Conservation (phyloP, 2,797 vertebrate species). For the Cuniculus paca region DNA sequence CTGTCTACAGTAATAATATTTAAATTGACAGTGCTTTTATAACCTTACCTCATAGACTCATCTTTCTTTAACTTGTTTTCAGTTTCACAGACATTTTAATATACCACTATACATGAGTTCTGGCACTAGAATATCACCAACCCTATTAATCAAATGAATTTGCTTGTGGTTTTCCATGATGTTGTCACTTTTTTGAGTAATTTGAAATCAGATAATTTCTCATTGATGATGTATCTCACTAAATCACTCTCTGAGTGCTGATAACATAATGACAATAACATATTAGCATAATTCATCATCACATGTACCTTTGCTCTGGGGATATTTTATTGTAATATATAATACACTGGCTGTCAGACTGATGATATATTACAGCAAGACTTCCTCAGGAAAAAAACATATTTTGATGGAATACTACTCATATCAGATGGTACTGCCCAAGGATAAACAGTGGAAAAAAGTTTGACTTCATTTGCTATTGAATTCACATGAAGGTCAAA, state of each 20-base stretch:
- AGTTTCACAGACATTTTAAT: conserved; percentile 73
- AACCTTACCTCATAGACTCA: conserved; percentile 54
- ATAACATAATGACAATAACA: conserved; percentile 86
- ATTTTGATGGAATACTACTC: conserved; percentile 84
- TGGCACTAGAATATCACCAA: conserved; percentile 73
- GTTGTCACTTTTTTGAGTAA: conserved; percentile 84
- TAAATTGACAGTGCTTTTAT: conserved; percentile 73
- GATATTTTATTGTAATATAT: conserved; percentile 85
- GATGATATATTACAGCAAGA: conserved; percentile 81
- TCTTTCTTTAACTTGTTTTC: conserved; percentile 77
- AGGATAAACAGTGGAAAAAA: conserved; percentile 79
- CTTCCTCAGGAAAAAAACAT: conserved; percentile 81
- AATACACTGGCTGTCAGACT: conserved; percentile 83
- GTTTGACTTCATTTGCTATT: conserved; percentile 79
- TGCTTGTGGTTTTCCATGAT: conserved; percentile 73
- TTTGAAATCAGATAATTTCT: conserved; percentile 84
- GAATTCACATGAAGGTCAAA: conserved; percentile 82
- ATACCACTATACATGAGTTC: conserved; percentile 66
- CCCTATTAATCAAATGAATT: conserved; percentile 76
- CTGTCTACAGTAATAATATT: conserved; percentile 74
- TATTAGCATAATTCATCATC: conserved; percentile 89
- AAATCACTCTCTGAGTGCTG: conserved; percentile 85
- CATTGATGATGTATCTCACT: conserved; percentile 84
- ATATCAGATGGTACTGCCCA: conserved; percentile 79
- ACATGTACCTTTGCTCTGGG: conserved; percentile 84